Base-by-base conservation (phyloP, 1,140 invertebrate species). In the Pogonomyrmex barbatus region DNA sequence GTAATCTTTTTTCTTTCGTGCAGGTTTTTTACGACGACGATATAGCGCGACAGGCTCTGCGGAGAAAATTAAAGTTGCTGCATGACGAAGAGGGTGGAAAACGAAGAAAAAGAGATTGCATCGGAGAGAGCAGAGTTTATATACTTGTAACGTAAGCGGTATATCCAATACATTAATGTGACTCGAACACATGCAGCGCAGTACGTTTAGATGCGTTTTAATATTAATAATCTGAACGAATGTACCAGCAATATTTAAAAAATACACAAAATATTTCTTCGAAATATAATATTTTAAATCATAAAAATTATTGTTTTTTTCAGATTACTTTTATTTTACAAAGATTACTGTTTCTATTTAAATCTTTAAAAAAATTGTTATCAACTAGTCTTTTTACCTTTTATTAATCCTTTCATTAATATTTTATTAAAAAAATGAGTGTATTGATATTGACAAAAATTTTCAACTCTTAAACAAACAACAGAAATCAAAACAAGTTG, bases 41-140 rank as follows among this genome's bases (percentile, higher is more conserved):
- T 79, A 60, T 83, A 75, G 58, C 68, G 17, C 42, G 52, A 52
- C 45, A 52, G 62, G 10, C 30, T 60, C 68, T 50, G 54, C 17
- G 52, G 50, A 62, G 77, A 65, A 87, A 76, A 87, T 83, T 87
- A 84, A 88, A 58, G 68, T 39, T 9, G 52, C 52, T 50, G 76
- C 54, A 76, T 62, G 70, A 45, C 10, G 54, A 45, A 54, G 58
- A 71, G 36, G 36, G 30, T 54, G 50, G 30, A 63, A 54, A 50
- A 24, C 6, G 42, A 30, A 30, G 58, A 84, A 88, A 88, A 88
- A 70, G 63, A n/a, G 33, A 75, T 83, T 83, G 70, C 70, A 60
- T 65, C 63, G n/a, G 24, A 45, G 30, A 30, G 14, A 42, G 50
- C 17, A 47, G 39, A 58, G 33, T 65, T 65, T 70, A 56, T 68